Base-by-base conservation (phyloP, 2,797 vertebrate genomes). In the Peromyscus aztecus region DNA sequence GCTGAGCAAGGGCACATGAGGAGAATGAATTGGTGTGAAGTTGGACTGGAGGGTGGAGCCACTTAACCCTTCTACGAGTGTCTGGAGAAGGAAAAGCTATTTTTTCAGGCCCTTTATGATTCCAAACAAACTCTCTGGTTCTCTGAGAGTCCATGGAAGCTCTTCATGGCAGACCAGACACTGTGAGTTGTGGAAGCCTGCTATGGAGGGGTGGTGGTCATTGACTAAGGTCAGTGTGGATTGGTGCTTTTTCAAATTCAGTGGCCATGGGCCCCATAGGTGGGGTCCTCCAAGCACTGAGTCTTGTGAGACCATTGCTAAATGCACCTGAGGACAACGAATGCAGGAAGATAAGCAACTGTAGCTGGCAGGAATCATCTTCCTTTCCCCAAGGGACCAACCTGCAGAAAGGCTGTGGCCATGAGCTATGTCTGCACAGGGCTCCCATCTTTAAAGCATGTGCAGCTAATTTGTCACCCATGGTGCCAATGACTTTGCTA, bases 71-170 rank as follows among this genome's bases (percentile, higher is more conserved):
- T 96, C 80, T 57, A 96, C 84, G 89, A 97, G 96, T 84, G 94
- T 82, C 76, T 81, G 40, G 93, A 95, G 87, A 95, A 86, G 71
- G 83, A 95, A 93, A 49, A 61, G 86, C 84, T 88, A 13, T 96
- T 95, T 94, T 46, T 75, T 84, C 59, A 82, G 46, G 71, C 83
- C 55, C 89, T 97, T 97, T 94, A 96, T 73, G 87, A 87, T 91
- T 91, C 75, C 93, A 94, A 93, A 95, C 31, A 24, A 65, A 90
- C 46, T 92, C 63, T 0, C 63, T 0, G 27, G 19, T 86, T 96
- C 92, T 93, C 49, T 13, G 69, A 80, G 55, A 78, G 40, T 59
- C 52, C 21, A 65, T 1, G 6, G 37, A 21, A 40, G 82, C 80
- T 75, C 75, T 24, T 77, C 63, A 4, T 37, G 93, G 65, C 94